Evolutionary conservation across 2,797 vertebrate genomes (phyloP).

Genomic region (Champsocephalus esox): DNA sequence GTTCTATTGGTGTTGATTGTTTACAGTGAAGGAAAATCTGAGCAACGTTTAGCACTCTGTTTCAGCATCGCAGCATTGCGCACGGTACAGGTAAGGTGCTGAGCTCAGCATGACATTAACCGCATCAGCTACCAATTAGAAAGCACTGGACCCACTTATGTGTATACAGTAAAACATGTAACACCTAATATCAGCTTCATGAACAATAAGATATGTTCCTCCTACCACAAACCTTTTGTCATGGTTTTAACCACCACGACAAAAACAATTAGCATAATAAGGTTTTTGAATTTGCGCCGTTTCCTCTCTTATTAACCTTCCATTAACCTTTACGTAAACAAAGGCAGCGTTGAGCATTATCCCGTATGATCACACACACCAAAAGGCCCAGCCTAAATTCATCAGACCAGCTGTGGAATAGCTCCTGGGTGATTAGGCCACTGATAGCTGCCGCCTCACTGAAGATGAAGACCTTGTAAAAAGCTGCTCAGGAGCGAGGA

Average conservation of each 20-base stretch:
- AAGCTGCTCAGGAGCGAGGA: conserved; percentile 42
- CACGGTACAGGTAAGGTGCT: conserved; percentile 32
- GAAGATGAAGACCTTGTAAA: conserved; percentile 60
- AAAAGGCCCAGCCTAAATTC: conserved; percentile 74
- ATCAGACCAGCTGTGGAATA: conserved; percentile 76
- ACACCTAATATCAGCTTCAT: conserved; percentile 46
- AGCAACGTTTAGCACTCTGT: conserved; percentile 1
- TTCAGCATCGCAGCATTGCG: conserved; percentile 20
- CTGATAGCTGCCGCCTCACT: conserved; percentile 60
- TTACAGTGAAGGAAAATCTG: conserved; percentile 37
- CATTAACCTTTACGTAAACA: conserved; percentile 86
- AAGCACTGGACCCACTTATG: conserved; percentile 28
- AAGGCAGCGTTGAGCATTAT: conserved; percentile 65
- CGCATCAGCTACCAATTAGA: conserved; percentile 50
- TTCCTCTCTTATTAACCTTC: conserved; percentile 84
- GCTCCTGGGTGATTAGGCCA: conserved; percentile 78
- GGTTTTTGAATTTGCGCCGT: conserved; percentile 72
- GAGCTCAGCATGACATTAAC: conserved; percentile 61
- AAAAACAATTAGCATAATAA: conserved; percentile 80
- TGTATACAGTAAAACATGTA: conserved; percentile 35
- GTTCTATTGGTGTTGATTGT: conserved; percentile 22
- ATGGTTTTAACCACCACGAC: conserved; percentile 49
- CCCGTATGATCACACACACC: conserved; percentile 65
- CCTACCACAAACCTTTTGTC: conserved; percentile 28
- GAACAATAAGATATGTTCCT: conserved; percentile 50